Conservation (phyloP, 2,113 vertebrate genomes). For the Syngnathus scovelli region DNA sequence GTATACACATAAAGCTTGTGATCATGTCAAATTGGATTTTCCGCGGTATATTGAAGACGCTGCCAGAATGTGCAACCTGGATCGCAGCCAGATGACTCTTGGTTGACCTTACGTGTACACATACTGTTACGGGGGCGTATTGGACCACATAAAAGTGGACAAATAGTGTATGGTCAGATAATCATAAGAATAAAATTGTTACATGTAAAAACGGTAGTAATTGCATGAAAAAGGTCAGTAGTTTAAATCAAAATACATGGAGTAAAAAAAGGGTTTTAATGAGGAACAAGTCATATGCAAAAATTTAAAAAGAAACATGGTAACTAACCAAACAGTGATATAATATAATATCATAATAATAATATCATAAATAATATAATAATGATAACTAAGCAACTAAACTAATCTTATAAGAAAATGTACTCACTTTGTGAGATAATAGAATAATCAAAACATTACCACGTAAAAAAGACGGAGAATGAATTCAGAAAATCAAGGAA, state of each 20-base stretch:
- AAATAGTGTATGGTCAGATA: not conserved
- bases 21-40: constrained; percentile 12
- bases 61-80: constrained; percentile 2
- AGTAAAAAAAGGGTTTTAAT: not conserved
- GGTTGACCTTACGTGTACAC: not conserved
- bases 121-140: not conserved
- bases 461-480: not conserved
- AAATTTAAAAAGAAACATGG: not conserved
- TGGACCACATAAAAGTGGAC: not conserved
- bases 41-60: not conserved
- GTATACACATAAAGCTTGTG: not conserved
- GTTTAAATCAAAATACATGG: not conserved
- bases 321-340: not conserved
- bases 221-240: not conserved
- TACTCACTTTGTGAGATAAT: not conserved
- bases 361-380: too few relatives aligned
- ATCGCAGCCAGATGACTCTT: not conserved
- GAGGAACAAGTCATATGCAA: not conserved
- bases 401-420: not conserved
- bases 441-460: not conserved
- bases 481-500: not conserved
- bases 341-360: not conserved
- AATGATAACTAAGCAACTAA: too few relatives aligned
- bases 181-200: not conserved
- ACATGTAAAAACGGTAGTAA: not conserved